Percentiles rank a stretch among this genome's conserved stretches.
Evolutionary conservation across 1,140 invertebrate species (phyloP).

Genomic region (Steinernema feltiae): DNA sequence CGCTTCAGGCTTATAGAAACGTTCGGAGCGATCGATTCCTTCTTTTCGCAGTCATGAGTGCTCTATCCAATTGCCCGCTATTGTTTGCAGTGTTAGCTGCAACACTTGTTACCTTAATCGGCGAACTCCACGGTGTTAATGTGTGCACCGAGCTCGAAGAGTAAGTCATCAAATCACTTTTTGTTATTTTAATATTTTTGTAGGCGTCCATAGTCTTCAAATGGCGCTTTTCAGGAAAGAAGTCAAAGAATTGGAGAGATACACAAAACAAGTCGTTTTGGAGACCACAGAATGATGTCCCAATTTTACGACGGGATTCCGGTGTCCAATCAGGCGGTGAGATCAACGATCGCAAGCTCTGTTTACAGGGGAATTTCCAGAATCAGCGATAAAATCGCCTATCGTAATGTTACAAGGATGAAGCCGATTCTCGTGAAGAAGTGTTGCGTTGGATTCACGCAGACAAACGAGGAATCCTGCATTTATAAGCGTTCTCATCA

Average conservation of each 20-base stretch:
- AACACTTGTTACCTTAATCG: neutral
- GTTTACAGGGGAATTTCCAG: slow-evolving; percentile 40
- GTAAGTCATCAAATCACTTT: neutral
- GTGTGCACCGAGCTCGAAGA: slow-evolving; percentile 13
- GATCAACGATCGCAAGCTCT: slow-evolving; percentile 14
- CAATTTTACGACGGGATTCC: slow-evolving; percentile 43
- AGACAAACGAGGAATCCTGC: slow-evolving; percentile 60
- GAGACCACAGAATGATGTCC: slow-evolving; percentile 40
- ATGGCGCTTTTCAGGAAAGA: slow-evolving; percentile 30
- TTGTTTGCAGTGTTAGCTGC: neutral
- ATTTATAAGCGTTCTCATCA: slow-evolving; percentile 18
- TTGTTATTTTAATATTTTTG: no score
- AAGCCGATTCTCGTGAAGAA: slow-evolving; percentile 72
- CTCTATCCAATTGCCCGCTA: neutral
- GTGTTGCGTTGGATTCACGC: slow-evolving; percentile 75
- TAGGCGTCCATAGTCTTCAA: neutral
- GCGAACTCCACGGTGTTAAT: slow-evolving; percentile 11
- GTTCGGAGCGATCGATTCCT: neutral
- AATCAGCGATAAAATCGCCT: slow-evolving; percentile 50
- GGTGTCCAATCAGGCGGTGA: slow-evolving; percentile 47
- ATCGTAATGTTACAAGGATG: slow-evolving; percentile 62
- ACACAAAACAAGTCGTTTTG: slow-evolving; percentile 37
- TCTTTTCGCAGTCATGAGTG: neutral
- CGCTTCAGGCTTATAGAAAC: neutral
- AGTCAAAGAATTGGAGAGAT: slow-evolving; percentile 42